Evolutionary conservation across 35 echinoderm and acorn worm genomes (phyloP), one percentile per base, ranked within the genome.

Genomic region (Lytechinus variegatus): DNA sequence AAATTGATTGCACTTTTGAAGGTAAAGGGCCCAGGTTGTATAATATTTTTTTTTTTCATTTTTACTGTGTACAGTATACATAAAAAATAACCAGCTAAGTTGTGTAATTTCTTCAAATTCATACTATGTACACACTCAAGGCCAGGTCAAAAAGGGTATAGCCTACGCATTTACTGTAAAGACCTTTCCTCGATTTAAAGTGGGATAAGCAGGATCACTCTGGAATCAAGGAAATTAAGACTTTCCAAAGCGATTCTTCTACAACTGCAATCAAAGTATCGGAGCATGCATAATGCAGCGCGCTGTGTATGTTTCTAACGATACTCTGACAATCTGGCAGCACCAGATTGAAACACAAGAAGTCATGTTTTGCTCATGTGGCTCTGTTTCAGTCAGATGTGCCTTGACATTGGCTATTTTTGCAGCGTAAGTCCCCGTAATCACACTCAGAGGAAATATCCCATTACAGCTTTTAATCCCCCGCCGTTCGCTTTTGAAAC

Each of bases 391-490:
- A 90, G 28, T 44, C 52, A 44, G 88, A 90, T 90, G 29, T 33
- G 16, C 88, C 52, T 90, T 54, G 88, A 54, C 88, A 54, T 14
- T 10, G 88, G 88, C 88, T 90, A 90, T 90, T 90, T 90, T 90
- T 90, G 88, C 88, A 44, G 29, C 29, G 88, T 54, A 54, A 90
- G 88, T 90, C 88, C 27, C 88, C 52, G 29, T 51, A 90, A 90
- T 90, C 88, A 54, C 88, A 90, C 29, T 33, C 16, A 90, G 52
- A 90, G 88, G 88, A 90, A 90, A 90, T 90, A 90, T 90, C 88
- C 88, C 88, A 90, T 90, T 90, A 90, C 88, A 90, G 29, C 28
- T 90, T 90, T 90, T 90, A 90, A 90, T 90, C 88, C 88, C 66
- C 52, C 10, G 28, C 88, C 28, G 88, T 90, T 90, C 66, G n/a